A percentile compares a stretch with the other conserved stretches of the same genome.
These are phyloP conservation scores for Tetragonula clypearis DNA, from an alignment of 1,140 invertebrate species.

Conservation along the genomic window DNA sequence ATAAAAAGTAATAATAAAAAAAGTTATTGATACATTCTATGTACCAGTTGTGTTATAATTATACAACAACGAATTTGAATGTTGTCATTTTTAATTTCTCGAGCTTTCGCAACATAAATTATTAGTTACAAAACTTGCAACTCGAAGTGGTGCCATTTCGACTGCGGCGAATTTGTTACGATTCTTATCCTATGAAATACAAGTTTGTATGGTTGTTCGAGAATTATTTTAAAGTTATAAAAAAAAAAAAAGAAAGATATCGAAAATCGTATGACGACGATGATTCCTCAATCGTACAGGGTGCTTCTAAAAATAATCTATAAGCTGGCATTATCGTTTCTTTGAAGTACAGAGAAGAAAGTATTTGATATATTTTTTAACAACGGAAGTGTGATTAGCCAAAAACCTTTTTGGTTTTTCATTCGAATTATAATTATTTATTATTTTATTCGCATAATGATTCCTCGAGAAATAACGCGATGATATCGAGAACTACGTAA, in stretches of 20 bases:
- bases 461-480: neutral
- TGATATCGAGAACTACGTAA: neutral
- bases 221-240: neutral
- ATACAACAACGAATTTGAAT: neutral
- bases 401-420: neutral
- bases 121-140: neutral
- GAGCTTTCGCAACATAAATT: neutral
- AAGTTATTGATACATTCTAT: neutral
- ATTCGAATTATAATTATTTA: constrained; percentile 8
- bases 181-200: neutral
- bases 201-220: neutral
- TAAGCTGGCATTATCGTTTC: constrained; percentile 11
- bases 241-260: neutral
- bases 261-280: neutral
- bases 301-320: constrained; percentile 37
- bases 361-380: constrained; percentile 17
- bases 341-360: constrained; percentile 1
- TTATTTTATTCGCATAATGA: neutral
- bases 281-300: constrained; percentile 27
- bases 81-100: neutral
- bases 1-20: neutral
- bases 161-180: neutral
- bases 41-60: neutral
- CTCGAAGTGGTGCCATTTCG: neutral
- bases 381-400: constrained; percentile 18